A percentile compares a stretch with the other conserved stretches of the same genome.
Conservation (phyloP, 2,113 vertebrate species). For the Eretmochelys imbricata region DNA sequence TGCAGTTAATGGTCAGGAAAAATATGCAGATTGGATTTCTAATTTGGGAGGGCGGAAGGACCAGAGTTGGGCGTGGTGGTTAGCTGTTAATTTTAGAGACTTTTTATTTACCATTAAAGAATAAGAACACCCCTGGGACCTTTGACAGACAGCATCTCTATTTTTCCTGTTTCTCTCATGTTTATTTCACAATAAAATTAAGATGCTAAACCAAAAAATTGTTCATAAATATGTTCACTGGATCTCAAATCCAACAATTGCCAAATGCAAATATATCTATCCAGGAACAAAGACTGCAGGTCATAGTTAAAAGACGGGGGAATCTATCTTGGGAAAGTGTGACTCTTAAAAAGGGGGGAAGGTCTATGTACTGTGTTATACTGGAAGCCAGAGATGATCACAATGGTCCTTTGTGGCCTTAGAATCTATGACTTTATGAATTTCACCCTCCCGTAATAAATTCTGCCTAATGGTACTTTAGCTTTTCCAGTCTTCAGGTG, state of each 20-base stretch:
- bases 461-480: not conserved
- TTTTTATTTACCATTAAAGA: not conserved
- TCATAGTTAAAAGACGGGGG: not conserved
- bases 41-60: not conserved
- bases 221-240: not conserved
- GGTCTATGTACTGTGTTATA: not conserved
- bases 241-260: not conserved
- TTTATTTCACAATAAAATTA: not conserved
- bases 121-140: not conserved
- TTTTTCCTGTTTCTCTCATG: accelerated
- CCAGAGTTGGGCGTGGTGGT: not conserved
- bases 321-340: not conserved
- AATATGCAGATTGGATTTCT: not conserved
- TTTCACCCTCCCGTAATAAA: not conserved
- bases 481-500: not conserved
- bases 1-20: not conserved
- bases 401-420: not conserved
- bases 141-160: not conserved
- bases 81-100: not conserved
- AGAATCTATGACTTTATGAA: not conserved
- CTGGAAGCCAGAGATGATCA: not conserved
- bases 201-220: not conserved
- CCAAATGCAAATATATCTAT: not conserved
- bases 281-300: not conserved
- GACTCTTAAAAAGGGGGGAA: not conserved